phyloP scores from a whole-genome alignment of 2,797 vertebrate genomes.

The Rhinophrynus dorsalis region DNA sequence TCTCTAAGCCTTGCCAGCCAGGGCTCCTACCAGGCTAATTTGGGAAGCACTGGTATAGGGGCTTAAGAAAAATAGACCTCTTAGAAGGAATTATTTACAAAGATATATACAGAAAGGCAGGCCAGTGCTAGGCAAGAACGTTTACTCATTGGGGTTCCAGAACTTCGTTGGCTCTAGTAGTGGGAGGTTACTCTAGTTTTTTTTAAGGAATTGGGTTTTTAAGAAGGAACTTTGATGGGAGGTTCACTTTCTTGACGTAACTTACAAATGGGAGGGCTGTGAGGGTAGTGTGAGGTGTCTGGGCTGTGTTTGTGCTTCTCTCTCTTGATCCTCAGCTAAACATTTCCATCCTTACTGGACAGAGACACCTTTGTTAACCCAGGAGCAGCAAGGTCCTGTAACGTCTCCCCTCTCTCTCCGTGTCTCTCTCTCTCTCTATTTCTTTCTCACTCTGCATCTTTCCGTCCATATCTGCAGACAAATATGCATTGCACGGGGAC shows the following conservation, averaged over 20 bases:
- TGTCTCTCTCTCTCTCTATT: constrained; percentile 22
- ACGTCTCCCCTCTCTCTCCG: constrained; percentile 40
- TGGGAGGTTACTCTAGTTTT: background rate
- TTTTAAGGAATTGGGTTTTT: constrained; percentile 5
- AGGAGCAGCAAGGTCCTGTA: constrained; percentile 35
- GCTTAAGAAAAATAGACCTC: no score
- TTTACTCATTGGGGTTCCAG: no score
- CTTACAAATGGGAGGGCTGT: constrained; percentile 36
- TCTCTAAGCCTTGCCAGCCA: no score
- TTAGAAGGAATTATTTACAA: no score
- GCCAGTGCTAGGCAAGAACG: no score
- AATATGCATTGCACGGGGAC: constrained; percentile 62
- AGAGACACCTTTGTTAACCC: constrained; percentile 50
- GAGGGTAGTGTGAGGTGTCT: constrained; percentile 46
- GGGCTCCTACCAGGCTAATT: no score
- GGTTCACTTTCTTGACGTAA: constrained; percentile 32
- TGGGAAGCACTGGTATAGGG: no score
- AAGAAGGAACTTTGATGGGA: constrained; percentile 36
- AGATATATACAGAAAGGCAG: no score
- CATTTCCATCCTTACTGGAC: constrained; percentile 48
- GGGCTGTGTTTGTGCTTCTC: constrained; percentile 35
- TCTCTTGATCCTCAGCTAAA: constrained; percentile 46
- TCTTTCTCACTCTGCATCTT: constrained; percentile 27
- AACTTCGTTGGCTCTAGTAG: no score
- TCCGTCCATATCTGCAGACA: constrained; percentile 32